A percentile compares a stretch with the other conserved stretches of the same genome.
Conservation (phyloP, 2,888 invertebrate genomes). For the Aleiodes alternator region DNA sequence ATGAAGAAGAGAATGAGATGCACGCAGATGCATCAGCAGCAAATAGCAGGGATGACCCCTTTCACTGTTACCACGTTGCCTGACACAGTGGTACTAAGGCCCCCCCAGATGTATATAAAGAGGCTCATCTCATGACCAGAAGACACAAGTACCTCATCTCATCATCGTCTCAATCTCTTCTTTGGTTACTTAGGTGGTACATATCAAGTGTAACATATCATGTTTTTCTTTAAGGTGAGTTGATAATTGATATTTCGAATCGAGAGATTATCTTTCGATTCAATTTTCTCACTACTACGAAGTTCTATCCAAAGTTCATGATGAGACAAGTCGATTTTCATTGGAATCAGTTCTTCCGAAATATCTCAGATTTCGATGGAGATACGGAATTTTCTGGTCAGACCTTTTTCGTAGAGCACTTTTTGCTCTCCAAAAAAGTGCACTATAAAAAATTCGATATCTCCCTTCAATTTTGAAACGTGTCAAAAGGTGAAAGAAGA, state of each 20-base stretch:
- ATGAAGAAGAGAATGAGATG: constrained; percentile 26
- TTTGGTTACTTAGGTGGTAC: constrained; percentile 54
- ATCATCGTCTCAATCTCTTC: constrained; percentile 69
- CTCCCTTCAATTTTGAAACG: too few species aligned
- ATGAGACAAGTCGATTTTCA: too few species aligned
- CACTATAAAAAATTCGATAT: too few species aligned
- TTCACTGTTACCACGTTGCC: constrained; percentile 72
- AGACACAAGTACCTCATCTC: constrained; percentile 72
- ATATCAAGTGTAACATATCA: constrained; percentile 62
- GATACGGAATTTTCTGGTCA: too few species aligned
- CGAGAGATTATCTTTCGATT: constrained; percentile 51
- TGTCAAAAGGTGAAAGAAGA: too few species aligned
- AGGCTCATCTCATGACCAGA: constrained; percentile 72
- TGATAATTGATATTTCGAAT: constrained; percentile 1
- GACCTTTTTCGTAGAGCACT: too few species aligned
- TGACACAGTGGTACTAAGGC: constrained; percentile 50
- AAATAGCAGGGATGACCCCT: constrained; percentile 76
- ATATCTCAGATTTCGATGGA: too few species aligned
- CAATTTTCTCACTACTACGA: not conserved
- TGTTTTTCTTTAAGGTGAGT: constrained; percentile 73
- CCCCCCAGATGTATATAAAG: constrained; percentile 73
- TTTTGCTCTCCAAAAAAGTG: too few species aligned
- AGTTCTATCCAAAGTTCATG: too few species aligned
- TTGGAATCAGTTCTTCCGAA: too few species aligned
- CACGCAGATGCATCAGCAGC: constrained; percentile 70